Conservation (phyloP, 2,797 vertebrate species). For the Aulostomus chinensis region DNA sequence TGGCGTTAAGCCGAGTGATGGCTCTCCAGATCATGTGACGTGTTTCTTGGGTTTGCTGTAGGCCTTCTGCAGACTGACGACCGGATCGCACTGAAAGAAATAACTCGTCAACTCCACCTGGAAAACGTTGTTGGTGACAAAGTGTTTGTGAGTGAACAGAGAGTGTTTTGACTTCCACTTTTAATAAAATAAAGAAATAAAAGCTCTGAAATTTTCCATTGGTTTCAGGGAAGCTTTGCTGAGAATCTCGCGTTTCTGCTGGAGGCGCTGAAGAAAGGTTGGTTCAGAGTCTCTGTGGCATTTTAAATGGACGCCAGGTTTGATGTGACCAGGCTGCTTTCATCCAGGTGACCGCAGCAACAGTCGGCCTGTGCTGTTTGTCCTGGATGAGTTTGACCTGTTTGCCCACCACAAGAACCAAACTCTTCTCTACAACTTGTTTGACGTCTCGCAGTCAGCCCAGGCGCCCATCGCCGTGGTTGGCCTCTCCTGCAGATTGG, state of each 20-base stretch:
- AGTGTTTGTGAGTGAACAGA: conserved; percentile 90
- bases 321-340: background rate
- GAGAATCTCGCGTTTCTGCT: conserved; percentile 95
- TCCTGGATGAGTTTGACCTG: conserved; percentile 97
- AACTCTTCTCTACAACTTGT: conserved; percentile 95
- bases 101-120: conserved; percentile 91
- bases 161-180: no score
- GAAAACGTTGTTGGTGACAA: conserved; percentile 96
- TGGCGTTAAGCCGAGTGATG: no score
- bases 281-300: background rate
- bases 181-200: background rate
- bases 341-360: conserved; percentile 84
- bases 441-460: conserved; percentile 94
- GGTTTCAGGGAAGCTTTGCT: conserved; percentile 92
- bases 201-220: background rate
- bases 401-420: conserved; percentile 98
- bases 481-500: conserved; percentile 94
- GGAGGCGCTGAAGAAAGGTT: conserved; percentile 93
- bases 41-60: conserved; percentile 45
- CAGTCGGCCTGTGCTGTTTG: conserved; percentile 90
- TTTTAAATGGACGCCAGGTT: background rate
- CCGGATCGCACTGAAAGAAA: conserved; percentile 92
- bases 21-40: no score
- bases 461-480: conserved; percentile 93
- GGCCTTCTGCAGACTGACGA: conserved; percentile 94